Evolutionary conservation across 2,888 invertebrate genomes (phyloP).

Genomic region (Dysmachus trigonus): DNA sequence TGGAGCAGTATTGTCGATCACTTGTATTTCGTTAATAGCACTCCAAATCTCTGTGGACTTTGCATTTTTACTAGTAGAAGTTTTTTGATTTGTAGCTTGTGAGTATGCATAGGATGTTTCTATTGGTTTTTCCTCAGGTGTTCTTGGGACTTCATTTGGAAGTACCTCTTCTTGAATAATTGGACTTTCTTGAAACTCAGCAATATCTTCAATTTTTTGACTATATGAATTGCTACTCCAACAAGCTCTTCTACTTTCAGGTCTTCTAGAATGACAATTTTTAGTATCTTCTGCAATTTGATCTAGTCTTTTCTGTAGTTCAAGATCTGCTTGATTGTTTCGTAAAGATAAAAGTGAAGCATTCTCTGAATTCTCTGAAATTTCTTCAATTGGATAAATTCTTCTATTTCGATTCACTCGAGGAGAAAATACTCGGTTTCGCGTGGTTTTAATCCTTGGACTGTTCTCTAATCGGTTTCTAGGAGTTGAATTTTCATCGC

Average conservation of each 20-base stretch:
- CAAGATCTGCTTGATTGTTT: not conserved
- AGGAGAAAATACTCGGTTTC: not conserved
- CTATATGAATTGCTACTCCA: not conserved
- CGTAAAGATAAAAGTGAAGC: not conserved
- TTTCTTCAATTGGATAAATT: slow-evolving; percentile 44
- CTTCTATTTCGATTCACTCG: not conserved
- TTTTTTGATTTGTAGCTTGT: not conserved
- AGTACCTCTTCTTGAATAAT: not conserved
- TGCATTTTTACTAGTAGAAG: not conserved
- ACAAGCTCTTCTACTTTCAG: not conserved
- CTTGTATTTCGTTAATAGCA: slow-evolving; percentile 8
- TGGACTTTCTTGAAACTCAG: not conserved
- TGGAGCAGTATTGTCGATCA: not conserved
- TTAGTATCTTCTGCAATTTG: not conserved
- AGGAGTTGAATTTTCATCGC: not conserved
- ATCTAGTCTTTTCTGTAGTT: not conserved
- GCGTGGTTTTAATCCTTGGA: not conserved
- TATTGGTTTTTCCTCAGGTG: not conserved
- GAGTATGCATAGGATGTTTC: not conserved
- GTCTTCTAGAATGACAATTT: not conserved
- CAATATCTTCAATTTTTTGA: not conserved
- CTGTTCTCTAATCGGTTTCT: not conserved
- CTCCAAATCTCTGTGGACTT: not conserved
- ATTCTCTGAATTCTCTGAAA: slow-evolving; percentile 37
- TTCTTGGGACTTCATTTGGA: not conserved